A percentile compares a stretch with the other conserved stretches of the same genome.
Evolutionary conservation across 2,113 vertebrate genomes (phyloP).

Genomic region (Galbula dea): DNA sequence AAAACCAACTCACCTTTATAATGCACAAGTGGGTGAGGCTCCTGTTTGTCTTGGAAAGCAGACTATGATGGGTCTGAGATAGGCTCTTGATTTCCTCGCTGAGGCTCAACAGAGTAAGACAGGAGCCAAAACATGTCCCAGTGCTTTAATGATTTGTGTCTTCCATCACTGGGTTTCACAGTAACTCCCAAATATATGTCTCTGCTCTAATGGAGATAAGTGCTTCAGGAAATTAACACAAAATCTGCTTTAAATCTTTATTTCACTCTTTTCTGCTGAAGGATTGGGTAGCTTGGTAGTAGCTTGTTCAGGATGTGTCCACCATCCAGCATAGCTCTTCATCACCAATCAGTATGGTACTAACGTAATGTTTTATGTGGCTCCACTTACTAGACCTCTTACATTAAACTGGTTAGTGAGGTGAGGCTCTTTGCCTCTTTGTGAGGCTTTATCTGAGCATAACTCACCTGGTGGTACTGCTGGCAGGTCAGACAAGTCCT

Average conservation of each 20-base stretch:
- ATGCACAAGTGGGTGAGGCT: neutral
- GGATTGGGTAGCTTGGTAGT: constrained; percentile 1
- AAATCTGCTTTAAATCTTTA: constrained; percentile 45
- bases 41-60: constrained; percentile 44
- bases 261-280: constrained; percentile 49
- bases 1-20: constrained; percentile 36
- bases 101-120: neutral
- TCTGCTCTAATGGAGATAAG: constrained; percentile 63
- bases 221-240: constrained; percentile 35
- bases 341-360: neutral
- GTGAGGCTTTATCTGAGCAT: neutral
- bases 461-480: neutral
- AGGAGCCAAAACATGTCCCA: constrained; percentile 14
- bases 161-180: neutral
- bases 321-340: neutral
- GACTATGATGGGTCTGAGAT: neutral
- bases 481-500: neutral
- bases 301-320: neutral
- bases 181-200: neutral
- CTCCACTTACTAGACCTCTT: neutral
- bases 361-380: neutral
- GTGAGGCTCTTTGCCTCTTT: neutral
- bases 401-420: neutral
- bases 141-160: neutral
- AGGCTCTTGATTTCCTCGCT: neutral